These are phyloP conservation scores for Dynastes maya DNA, from an alignment of 2,888 invertebrate genomes.

Conservation along the genomic window DNA sequence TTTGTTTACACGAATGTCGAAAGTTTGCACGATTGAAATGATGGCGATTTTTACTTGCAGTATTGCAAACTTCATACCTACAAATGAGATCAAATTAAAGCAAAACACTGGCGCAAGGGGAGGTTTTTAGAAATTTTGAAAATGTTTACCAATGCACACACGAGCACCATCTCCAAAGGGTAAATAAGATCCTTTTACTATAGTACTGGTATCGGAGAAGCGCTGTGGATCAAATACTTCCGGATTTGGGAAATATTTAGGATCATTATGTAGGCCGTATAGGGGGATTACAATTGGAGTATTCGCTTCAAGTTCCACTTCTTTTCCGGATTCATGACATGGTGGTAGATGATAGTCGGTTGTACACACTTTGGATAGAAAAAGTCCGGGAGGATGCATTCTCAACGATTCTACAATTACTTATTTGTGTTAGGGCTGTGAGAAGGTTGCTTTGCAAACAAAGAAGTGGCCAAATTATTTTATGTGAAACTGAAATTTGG, in stretches of 20 bases:
- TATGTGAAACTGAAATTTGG: too few species aligned
- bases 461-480: too few species aligned
- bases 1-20: constrained; percentile 56
- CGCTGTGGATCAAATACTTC: constrained; percentile 68
- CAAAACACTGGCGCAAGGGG: background rate
- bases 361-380: constrained; percentile 59
- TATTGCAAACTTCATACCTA: constrained; percentile 59
- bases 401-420: constrained; percentile 54
- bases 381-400: constrained; percentile 54
- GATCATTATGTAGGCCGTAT: constrained; percentile 65
- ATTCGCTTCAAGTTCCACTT: constrained; percentile 61
- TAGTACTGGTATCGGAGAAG: constrained; percentile 63
- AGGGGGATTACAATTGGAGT: constrained; percentile 64
- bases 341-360: constrained; percentile 57
- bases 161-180: constrained; percentile 64
- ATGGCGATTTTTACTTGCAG: constrained; percentile 59
- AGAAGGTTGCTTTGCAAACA: too few species aligned
- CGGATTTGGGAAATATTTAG: constrained; percentile 67
- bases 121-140: too few species aligned
- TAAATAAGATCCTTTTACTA: constrained; percentile 60
- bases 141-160: constrained; percentile 60
- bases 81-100: constrained; percentile 30
- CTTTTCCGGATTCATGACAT: constrained; percentile 51
- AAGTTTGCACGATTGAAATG: constrained; percentile 55
- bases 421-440: too few species aligned